phyloP scores from a whole-genome alignment of 1,140 invertebrate genomes.

The Drosophila ogumai region DNA sequence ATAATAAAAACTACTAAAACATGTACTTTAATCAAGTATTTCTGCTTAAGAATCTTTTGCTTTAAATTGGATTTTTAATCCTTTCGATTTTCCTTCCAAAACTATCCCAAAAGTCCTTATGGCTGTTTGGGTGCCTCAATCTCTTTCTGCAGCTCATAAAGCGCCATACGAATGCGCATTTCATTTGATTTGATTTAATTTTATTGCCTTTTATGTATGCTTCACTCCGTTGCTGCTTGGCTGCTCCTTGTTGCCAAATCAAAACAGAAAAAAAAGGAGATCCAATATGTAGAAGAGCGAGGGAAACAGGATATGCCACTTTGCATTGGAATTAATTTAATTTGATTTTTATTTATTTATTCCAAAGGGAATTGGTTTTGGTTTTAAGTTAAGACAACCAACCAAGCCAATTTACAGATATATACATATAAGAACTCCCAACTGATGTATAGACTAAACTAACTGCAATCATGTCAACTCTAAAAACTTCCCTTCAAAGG shows the following conservation, averaged over 20 bases:
- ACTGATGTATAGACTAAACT: no score
- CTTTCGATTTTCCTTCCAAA: constrained; percentile 39
- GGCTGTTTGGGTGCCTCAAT: background rate
- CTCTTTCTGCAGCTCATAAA: constrained; percentile 57
- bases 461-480: no score
- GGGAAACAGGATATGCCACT: constrained; percentile 13
- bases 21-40: background rate
- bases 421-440: no score
- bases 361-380: constrained; percentile 59
- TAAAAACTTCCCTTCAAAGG: no score
- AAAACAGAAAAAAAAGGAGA: background rate
- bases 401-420: constrained; percentile 11
- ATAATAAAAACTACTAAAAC: background rate
- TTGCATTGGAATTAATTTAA: constrained; percentile 72
- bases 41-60: constrained; percentile 29
- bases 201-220: constrained; percentile 70
- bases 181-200: constrained; percentile 82
- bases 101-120: constrained; percentile 8
- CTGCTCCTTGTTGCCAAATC: constrained; percentile 47
- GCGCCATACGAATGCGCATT: constrained; percentile 75
- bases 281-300: background rate
- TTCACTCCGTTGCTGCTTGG: constrained; percentile 25
- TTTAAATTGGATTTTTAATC: constrained; percentile 32
- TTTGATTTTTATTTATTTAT: constrained; percentile 81
- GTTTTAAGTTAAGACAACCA: constrained; percentile 6